Base-by-base conservation (phyloP, 30 jellyfish, hydroid and myxozoan species). In the Hydractinia symbiolongicarpus region DNA sequence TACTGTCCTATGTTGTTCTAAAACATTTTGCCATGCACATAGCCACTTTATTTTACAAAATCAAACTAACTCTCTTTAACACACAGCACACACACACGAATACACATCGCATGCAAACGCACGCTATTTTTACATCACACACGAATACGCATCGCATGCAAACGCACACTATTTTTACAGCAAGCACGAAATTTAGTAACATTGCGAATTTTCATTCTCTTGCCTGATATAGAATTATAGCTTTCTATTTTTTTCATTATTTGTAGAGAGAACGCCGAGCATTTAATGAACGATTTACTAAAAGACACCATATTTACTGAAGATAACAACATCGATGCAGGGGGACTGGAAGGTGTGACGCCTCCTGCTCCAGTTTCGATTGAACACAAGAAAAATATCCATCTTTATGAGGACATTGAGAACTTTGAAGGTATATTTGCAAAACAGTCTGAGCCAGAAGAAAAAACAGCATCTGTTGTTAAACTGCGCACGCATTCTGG, bases 281-380 rank as follows among this genome's bases (percentile, higher is more conserved):
- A 85, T 11, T 54, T 85, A 15, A 84, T 85, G 53, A 74, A 76
- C 40, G 96, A 85, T 50, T 72, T 81, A 8, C 67, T 85, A 19
- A 71, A 94, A 40, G 89, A 82, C 9, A 90, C 95, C 20, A 85
- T 81, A 1, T 90, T 90, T 75, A 51, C 60, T 50, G 98, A 91
- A 8, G 67, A 21, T 82, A 52, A 67, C 15, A 44, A 49, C 50
- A 60, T 17, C 72, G 53, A 81, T 6, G 89, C 83, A n/a, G 90
- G 81, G n/a, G 81, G 88, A 55, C 66, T 79, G 61, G 84, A 86
- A 20, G 86, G 66, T 15, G 55, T 79, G 51, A 55, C 78, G 17
- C 58, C 77, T 15, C 19, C 84, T 49, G 53, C 57, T 62, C 9
- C 11, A 5, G 30, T 40, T 55, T 30, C 20, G 16, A 40, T 54